Conservation (phyloP, 2,888 invertebrate genomes). For the Myopa tessellatipennis region DNA sequence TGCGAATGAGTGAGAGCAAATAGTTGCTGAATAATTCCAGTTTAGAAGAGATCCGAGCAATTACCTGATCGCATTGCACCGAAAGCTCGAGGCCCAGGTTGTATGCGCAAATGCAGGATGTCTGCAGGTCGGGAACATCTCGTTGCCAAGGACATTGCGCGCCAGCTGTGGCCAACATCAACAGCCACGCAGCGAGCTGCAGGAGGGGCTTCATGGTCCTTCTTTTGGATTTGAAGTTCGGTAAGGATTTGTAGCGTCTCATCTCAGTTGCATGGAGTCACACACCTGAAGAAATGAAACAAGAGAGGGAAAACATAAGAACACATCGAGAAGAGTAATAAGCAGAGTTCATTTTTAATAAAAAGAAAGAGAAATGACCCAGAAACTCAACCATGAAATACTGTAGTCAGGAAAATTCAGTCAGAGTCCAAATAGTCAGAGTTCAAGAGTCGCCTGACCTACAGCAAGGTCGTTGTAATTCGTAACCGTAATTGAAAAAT, state of each 20-base stretch:
- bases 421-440: too few relatives aligned
- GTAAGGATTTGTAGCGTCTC: slow-evolving; percentile 46
- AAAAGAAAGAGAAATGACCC: background rate
- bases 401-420: too few relatives aligned
- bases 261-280: slow-evolving; percentile 54
- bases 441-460: too few relatives aligned
- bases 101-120: slow-evolving; percentile 88
- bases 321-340: background rate
- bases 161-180: slow-evolving; percentile 43
- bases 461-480: background rate
- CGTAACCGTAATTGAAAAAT: background rate
- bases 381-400: too few relatives aligned
- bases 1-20: slow-evolving; percentile 54
- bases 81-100: slow-evolving; percentile 87
- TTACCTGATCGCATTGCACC: slow-evolving; percentile 87
- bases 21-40: background rate
- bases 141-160: slow-evolving; percentile 89
- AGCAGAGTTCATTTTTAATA: background rate
- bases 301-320: background rate
- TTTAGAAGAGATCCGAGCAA: background rate
- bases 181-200: slow-evolving; percentile 43
- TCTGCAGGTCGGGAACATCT: slow-evolving; percentile 79
- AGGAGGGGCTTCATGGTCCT: slow-evolving; percentile 21
- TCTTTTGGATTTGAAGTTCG: slow-evolving; percentile 46
- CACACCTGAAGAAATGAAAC: slow-evolving; percentile 2